These are phyloP conservation scores for Anoplopoma fimbria DNA, from an alignment of 2,113 vertebrate genomes.

Conservation along the genomic window DNA sequence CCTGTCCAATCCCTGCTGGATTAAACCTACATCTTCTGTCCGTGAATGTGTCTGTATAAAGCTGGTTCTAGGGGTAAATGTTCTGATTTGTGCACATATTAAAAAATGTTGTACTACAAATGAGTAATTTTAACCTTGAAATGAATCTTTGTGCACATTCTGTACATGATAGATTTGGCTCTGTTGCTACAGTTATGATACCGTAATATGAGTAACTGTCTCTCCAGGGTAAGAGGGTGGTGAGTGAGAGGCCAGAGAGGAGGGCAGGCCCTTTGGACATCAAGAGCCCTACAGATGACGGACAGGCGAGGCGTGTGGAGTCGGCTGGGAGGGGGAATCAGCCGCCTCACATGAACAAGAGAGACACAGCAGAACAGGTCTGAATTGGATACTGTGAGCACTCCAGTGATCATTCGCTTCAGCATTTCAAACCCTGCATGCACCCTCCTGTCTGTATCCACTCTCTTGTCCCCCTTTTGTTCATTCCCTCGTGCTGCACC, in stretches of 20 bases:
- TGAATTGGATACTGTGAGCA: slow-evolving; percentile 27
- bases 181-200: background rate
- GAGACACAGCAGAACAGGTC: slow-evolving; percentile 84
- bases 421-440: background rate
- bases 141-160: background rate
- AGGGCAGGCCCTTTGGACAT: slow-evolving; percentile 50
- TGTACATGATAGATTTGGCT: background rate
- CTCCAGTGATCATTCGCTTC: slow-evolving; percentile 13
- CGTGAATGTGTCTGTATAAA: background rate
- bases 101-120: background rate
- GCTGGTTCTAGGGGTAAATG: background rate
- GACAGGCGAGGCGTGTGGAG: slow-evolving; percentile 71
- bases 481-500: slow-evolving; percentile 37
- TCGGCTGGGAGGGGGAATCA: slow-evolving; percentile 76
- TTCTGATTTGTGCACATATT: background rate
- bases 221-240: slow-evolving; percentile 89
- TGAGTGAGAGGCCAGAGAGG: slow-evolving; percentile 87
- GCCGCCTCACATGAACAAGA: slow-evolving; percentile 75
- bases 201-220: slow-evolving; percentile 23
- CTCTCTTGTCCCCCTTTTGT: slow-evolving; percentile 45
- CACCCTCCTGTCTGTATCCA: slow-evolving; percentile 32
- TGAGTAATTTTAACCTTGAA: background rate
- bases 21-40: background rate
- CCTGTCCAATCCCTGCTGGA: background rate
- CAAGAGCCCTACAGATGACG: slow-evolving; percentile 77